Evolutionary conservation across 2,797 vertebrate species (phyloP), one percentile per base, ranked within the genome.

Genomic region (Lutjanus campechanus): DNA sequence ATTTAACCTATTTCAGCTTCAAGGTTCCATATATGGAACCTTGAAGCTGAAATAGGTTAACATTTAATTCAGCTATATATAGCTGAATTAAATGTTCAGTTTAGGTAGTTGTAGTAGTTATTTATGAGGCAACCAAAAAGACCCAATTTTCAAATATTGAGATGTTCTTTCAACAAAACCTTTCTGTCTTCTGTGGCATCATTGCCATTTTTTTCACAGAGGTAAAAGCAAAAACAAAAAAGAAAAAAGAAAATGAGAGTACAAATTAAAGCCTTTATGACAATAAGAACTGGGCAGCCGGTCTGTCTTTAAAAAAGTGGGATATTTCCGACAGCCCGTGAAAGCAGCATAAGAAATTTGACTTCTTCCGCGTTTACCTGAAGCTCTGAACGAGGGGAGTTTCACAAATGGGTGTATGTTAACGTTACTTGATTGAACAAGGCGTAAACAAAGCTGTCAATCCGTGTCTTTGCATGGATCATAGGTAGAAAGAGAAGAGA

Each of bases 351-450:
- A 60, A 68, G 1, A 43, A 44, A 53, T 13, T 17, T 41, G 15
- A 40, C 69, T 76, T 80, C 91, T 93, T 94, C 93, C 92, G 91
- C 22, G 40, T 94, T 93, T 88, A 93, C 90, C 87, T 91, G 82
- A 17, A 10, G 1, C 12, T 8, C 1, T 0, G 5, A 51, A 44
- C 1, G 7, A 1, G 12, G 53, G 11, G 20, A 49, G 22, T 22
- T 46, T 25, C 1, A 0, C 2, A 1, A 25, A 62, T 65, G 56
- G 65, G 70, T 49, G 78, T 69, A 47, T 36, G 29, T 36, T 36
- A 36, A 11, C 46, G 40, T 9, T 12, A 4, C 1, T 11, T 11
- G 46, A 51, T 20, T n/a, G 2, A 55, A 11, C 1, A 10, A 9
- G 9, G 3, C 49, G 3, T 13, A 9, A 60, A 50, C 47, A 51